A percentile compares a stretch with the other conserved stretches of the same genome.
These are phyloP conservation scores for Xestobium rufovillosum DNA, from an alignment of 2,888 invertebrate genomes.

Conservation along the genomic window DNA sequence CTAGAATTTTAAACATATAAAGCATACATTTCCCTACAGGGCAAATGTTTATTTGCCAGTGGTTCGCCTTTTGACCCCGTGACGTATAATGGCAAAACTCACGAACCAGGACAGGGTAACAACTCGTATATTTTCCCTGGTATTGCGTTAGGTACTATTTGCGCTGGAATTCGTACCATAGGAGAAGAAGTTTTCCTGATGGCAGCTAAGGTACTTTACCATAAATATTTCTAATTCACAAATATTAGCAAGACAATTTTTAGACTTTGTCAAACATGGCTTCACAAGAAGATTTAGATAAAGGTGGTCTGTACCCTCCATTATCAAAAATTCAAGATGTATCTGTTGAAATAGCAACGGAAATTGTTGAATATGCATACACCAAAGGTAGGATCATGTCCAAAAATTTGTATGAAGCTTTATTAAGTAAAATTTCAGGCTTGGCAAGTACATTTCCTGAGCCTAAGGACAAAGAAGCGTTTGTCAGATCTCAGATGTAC, in stretches of 20 bases:
- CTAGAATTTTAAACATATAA: not conserved
- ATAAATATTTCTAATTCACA: constrained; percentile 4
- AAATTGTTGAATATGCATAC: constrained; percentile 77
- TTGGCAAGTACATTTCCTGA: constrained; percentile 72
- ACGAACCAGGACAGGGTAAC: constrained; percentile 93
- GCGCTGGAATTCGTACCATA: constrained; percentile 82
- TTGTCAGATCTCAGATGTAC: constrained; percentile 76
- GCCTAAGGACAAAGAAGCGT: constrained; percentile 63
- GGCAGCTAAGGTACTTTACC: constrained; percentile 69
- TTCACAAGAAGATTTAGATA: constrained; percentile 67
- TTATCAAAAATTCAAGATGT: constrained; percentile 74
- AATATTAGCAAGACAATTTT: constrained; percentile 23
- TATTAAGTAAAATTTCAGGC: constrained; percentile 45
- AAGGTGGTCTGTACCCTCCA: constrained; percentile 89
- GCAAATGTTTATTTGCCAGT: constrained; percentile 87
- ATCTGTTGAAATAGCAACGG: constrained; percentile 79
- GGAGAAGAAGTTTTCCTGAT: constrained; percentile 87
- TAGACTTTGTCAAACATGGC: constrained; percentile 77
- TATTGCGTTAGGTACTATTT: constrained; percentile 82
- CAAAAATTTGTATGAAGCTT: constrained; percentile 1
- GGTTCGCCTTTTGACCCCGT: constrained; percentile 94
- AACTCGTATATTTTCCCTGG: constrained; percentile 98
- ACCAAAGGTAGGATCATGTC: constrained; percentile 48
- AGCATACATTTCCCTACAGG: constrained; percentile 48
- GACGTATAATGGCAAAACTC: constrained; percentile 68